Evolutionary conservation across 2,797 vertebrate genomes (phyloP), one percentile per base, ranked within the genome.

Genomic region (Sebastes oblongus): DNA sequence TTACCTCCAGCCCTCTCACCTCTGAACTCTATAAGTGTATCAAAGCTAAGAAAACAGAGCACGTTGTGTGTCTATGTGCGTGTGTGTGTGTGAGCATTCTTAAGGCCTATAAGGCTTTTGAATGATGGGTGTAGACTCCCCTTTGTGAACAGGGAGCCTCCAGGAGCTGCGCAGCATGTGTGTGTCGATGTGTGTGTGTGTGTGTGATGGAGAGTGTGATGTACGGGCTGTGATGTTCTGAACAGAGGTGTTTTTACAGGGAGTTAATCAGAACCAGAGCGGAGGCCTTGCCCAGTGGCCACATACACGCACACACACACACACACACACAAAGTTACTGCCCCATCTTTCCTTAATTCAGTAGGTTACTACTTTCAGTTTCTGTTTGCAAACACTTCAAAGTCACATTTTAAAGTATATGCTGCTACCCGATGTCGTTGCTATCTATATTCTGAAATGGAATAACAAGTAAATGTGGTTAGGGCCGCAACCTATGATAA

Each of bases 1-100:
- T 91, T 94, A 91, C 90, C 92, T 94, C 93, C 89, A 93, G 86
- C 89, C 90, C 85, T 90, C 85, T 94, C 91, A 95, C 94, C 95
- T 94, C 84, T 93, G 92, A 94, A 93, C 95, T 91, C 91, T 88
- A 78, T 92, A 93, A 95, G 95, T 94, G 94, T 92, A 94, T 95
- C 95, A 95, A 95, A 95, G 93, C 91, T 93, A 94, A 90, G 93
- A 91, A 94, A 95, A 95, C 94, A 95, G 72, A 86, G 66, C 79
- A 81, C 85, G 91, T 42, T 83, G 85, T 91, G 91, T 87, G 83
- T 81, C 36, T 62, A 74, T 46, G 68, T 30, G 73, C 24, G 77
- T 58, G 79, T 64, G 76, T 42, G 80, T 71, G 84, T 79, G 83
- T 84, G 80, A 82, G 88, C 91, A 91, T 93, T 93, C 90, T 93